Base-by-base conservation (phyloP, 2,888 invertebrate genomes). In the Boloria euphrosyne region DNA sequence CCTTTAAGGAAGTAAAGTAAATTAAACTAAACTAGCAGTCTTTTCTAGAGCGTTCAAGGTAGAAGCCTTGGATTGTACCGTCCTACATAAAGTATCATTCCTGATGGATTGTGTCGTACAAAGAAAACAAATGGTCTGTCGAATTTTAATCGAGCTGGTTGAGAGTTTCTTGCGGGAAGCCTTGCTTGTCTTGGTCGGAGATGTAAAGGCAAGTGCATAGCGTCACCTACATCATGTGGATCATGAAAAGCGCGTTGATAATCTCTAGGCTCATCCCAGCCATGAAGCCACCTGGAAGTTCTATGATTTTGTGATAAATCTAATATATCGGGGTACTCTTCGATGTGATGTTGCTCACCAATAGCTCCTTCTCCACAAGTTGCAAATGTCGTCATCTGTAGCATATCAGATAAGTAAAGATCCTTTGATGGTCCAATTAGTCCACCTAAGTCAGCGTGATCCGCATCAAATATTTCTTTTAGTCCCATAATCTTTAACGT, bases 51-150 rank as follows among this genome's bases (percentile, higher is more conserved):
- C 67, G 79, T 88, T 91, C 86, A 96, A 84, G 96, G 96, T 85
- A 96, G 88, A 80, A 96, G 93, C 87, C 96, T 94, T 51, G 96
- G 97, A 86, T 96, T 97, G 89, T 96, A 97, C 81, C 97, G 93
- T 51, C 97, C 97, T 93, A 97, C 96, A 82, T 96, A 96, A 61
- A 98, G 90, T 78, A 98, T 96, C 91, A 97, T 94, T 69, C 97
- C 97, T n/a, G 97, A 96, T 1, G 97, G 97, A 85, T 97, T 97
- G 85, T 98, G 97, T 79, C 97, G 93, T 14, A 97, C 96, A 76
- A 97, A 96, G 85, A 96, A 98, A 31, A 98, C 91, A 93, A 98
- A 98, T 0, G 97, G 97, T 79, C 97, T 93, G 78, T 98, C 97
- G 81, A 97, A 96, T 76, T 96, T 95, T 79, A 98, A 92, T 80